Evolutionary conservation across 2,797 vertebrate species (phyloP).

Genomic region (Aplochiton taeniatus): DNA sequence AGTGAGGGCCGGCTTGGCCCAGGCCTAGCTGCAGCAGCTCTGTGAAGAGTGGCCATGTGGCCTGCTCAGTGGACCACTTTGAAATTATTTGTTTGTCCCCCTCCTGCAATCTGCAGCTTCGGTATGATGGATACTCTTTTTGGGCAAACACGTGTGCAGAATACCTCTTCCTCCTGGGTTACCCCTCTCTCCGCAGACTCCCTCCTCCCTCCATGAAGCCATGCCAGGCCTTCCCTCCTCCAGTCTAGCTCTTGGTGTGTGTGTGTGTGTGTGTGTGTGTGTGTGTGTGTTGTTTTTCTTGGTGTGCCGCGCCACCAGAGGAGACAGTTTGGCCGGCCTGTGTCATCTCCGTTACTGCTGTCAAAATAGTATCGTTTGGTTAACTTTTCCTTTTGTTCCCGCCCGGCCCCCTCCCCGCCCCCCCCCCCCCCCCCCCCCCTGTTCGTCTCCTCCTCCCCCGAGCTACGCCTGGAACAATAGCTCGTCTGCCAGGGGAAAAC

Average conservation of each 20-base stretch:
- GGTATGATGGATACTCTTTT: neutral
- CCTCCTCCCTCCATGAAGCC: neutral
- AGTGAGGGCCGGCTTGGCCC: no score
- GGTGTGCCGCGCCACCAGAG: constrained; percentile 32
- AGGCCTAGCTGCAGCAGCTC: neutral
- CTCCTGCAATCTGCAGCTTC: no score
- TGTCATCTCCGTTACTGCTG: constrained; percentile 55
- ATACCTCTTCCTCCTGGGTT: constrained; percentile 18
- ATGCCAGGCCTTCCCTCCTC: constrained; percentile 15
- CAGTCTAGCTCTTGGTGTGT: neutral
- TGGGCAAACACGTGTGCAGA: constrained; percentile 17
- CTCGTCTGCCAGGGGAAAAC: constrained; percentile 27
- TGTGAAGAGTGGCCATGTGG: neutral
- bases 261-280: no score
- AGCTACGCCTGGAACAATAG: constrained; percentile 51
- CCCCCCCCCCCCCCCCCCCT: constrained; percentile 24
- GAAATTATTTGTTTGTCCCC: neutral
- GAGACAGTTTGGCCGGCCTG: constrained; percentile 9
- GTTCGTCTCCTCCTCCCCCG: constrained; percentile 14
- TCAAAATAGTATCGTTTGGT: constrained; percentile 68
- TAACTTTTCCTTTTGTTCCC: constrained; percentile 61
- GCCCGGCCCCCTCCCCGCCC: constrained; percentile 11
- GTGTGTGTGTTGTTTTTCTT: no score
- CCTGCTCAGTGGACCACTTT: neutral
- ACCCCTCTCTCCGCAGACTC: constrained; percentile 15